These are phyloP conservation scores for Sprattus sprattus DNA, from an alignment of 2,113 vertebrate species.

Conservation along the genomic window DNA sequence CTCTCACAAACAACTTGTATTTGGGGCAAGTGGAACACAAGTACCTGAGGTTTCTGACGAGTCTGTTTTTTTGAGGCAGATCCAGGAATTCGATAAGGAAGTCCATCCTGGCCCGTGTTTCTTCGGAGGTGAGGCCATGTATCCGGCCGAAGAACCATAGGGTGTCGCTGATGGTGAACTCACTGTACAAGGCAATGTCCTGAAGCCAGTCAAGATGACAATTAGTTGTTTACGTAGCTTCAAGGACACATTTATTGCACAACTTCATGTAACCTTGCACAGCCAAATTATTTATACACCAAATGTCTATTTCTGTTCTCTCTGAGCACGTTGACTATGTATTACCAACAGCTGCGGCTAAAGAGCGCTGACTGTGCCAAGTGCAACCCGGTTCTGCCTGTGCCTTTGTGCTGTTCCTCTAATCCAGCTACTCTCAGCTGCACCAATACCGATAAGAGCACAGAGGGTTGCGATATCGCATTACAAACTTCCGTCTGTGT, in stretches of 20 bases:
- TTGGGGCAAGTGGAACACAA: not conserved
- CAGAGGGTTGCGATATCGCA: not conserved
- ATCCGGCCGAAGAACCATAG: conserved; percentile 73
- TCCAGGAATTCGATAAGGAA: conserved; percentile 76
- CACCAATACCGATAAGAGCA: not conserved
- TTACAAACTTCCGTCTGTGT: not conserved
- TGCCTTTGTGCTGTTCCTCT: not conserved
- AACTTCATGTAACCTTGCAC: not conserved
- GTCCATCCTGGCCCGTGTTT: conserved; percentile 65
- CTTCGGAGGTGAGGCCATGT: conserved; percentile 69
- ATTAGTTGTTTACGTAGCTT: not conserved
- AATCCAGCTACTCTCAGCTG: not conserved
- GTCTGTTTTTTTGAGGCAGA: conserved; percentile 69
- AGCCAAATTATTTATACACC: not conserved
- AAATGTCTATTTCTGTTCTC: not conserved
- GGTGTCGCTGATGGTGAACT: conserved; percentile 76
- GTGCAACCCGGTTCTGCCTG: not conserved
- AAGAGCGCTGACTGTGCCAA: no score
- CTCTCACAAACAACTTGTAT: not conserved
- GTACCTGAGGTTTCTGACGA: conserved; percentile 76
- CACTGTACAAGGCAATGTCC: conserved; percentile 75
- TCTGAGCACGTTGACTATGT: not conserved
- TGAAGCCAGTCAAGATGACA: conserved; percentile 19
- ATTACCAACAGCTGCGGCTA: not conserved
- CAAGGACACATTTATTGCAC: not conserved